A percentile compares a stretch with the other conserved stretches of the same genome.
phyloP scores from a whole-genome alignment of 2,113 vertebrate species.

The Nesogale talazaci region DNA sequence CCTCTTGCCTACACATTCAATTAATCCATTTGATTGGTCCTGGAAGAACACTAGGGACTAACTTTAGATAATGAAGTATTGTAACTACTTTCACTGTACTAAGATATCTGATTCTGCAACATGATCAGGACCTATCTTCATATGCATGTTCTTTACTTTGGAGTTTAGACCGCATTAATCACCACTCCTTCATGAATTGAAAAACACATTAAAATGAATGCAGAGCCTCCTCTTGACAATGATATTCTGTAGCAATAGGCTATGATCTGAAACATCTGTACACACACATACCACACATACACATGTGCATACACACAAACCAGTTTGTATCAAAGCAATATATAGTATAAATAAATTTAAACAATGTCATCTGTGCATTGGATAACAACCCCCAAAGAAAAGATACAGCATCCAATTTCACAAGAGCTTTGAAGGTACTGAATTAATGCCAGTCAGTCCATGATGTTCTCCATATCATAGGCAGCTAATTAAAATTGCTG shows the following conservation, averaged over 20 bases:
- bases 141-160: slow-evolving; percentile 39
- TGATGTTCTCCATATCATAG: slow-evolving; percentile 45
- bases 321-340: slow-evolving; percentile 41
- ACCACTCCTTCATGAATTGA: slow-evolving; percentile 23
- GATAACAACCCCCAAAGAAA: neutral
- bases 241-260: slow-evolving; percentile 23
- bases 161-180: slow-evolving; percentile 32
- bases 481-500: slow-evolving; percentile 60
- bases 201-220: slow-evolving; percentile 26
- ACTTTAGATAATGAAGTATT: slow-evolving; percentile 51
- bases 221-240: neutral
- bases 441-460: slow-evolving; percentile 27
- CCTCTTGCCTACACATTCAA: slow-evolving; percentile 25
- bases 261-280: slow-evolving; percentile 37
- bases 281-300: neutral
- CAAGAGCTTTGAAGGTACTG: slow-evolving; percentile 35
- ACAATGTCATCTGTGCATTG: neutral
- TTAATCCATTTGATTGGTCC: slow-evolving; percentile 57
- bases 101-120: slow-evolving; percentile 32
- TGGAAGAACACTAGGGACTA: slow-evolving; percentile 4
- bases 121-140: neutral
- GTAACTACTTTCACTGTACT: neutral
- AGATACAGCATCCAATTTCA: slow-evolving; percentile 29
- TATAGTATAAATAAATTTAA: slow-evolving; percentile 18
- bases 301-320: neutral